Conservation (phyloP, 1,140 invertebrate species). For the Leucophenga varia region DNA sequence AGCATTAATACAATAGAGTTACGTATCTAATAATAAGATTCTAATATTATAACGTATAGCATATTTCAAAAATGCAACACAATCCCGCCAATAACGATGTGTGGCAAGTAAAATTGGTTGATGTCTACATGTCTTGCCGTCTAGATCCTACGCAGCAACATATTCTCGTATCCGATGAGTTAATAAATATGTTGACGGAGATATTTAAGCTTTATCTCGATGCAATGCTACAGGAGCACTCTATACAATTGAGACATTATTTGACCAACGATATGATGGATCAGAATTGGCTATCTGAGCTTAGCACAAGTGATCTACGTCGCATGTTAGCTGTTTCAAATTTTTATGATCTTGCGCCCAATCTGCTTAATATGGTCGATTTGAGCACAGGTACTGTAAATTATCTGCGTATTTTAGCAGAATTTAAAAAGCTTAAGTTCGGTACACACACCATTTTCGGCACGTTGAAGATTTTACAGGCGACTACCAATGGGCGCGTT, state of each 20-base stretch:
- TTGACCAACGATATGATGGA: constrained; percentile 32
- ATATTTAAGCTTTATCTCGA: constrained; percentile 41
- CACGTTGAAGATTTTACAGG: constrained; percentile 51
- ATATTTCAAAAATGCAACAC: constrained; percentile 29
- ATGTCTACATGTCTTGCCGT: constrained; percentile 24
- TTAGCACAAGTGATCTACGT: constrained; percentile 36
- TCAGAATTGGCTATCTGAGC: constrained; percentile 31
- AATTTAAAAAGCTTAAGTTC: constrained; percentile 45
- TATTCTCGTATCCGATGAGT: constrained; percentile 39
- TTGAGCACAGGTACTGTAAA: constrained; percentile 33
- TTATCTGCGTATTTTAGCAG: constrained; percentile 48
- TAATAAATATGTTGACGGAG: constrained; percentile 42
- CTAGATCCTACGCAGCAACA: constrained; percentile 18
- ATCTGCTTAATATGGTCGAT: constrained; percentile 48
- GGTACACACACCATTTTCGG: constrained; percentile 46
- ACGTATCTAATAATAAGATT: neutral
- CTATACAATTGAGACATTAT: constrained; percentile 31
- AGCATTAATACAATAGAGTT: constrained; percentile 25
- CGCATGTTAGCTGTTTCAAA: constrained; percentile 62
- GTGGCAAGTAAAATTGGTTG: constrained; percentile 48
- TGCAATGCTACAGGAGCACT: constrained; percentile 21
- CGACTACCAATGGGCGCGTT: neutral
- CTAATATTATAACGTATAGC: constrained; percentile 10
- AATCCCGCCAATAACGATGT: constrained; percentile 38
- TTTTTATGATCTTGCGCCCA: constrained; percentile 63